Conservation (phyloP, 2,888 invertebrate genomes). For the Harpagoxenus sublaevis region DNA sequence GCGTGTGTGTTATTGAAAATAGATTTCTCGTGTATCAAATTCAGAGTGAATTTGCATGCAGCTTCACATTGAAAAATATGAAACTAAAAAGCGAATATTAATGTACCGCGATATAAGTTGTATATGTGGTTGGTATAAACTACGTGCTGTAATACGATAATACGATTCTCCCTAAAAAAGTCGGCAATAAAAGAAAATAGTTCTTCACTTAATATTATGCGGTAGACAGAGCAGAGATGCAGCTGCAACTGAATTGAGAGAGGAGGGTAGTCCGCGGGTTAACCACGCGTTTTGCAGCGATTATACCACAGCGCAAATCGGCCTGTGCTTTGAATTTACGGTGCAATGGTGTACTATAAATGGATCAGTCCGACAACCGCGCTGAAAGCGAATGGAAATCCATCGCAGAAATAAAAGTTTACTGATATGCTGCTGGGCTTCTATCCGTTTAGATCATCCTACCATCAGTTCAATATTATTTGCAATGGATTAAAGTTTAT, state of each 20-base stretch:
- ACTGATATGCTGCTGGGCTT: background rate
- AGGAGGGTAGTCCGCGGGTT: background rate
- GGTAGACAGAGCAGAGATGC: background rate
- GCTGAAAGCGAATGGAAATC: slow-evolving; percentile 21
- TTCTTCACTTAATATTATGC: slow-evolving; percentile 2
- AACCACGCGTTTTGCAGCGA: slow-evolving; percentile 18
- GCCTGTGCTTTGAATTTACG: slow-evolving; percentile 27
- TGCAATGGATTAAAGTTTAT: background rate
- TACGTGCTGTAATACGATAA: background rate
- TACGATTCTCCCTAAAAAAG: background rate
- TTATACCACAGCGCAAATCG: slow-evolving; percentile 34
- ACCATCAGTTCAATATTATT: slow-evolving; percentile 7
- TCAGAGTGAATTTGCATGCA: background rate
- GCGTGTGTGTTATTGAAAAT: background rate
- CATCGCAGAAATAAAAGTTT: slow-evolving; percentile 21
- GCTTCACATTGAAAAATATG: background rate
- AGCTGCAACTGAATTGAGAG: background rate
- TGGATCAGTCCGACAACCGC: slow-evolving; percentile 5
- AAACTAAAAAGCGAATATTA: background rate
- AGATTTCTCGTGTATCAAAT: background rate
- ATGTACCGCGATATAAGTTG: background rate
- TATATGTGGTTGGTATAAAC: background rate
- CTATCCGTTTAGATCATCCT: background rate
- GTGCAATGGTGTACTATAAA: slow-evolving; percentile 28
- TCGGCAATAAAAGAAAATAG: slow-evolving; percentile 8